A percentile compares a stretch with the other conserved stretches of the same genome.
phyloP scores from a whole-genome alignment of 2,113 vertebrate species.

The Corvus cornix region DNA sequence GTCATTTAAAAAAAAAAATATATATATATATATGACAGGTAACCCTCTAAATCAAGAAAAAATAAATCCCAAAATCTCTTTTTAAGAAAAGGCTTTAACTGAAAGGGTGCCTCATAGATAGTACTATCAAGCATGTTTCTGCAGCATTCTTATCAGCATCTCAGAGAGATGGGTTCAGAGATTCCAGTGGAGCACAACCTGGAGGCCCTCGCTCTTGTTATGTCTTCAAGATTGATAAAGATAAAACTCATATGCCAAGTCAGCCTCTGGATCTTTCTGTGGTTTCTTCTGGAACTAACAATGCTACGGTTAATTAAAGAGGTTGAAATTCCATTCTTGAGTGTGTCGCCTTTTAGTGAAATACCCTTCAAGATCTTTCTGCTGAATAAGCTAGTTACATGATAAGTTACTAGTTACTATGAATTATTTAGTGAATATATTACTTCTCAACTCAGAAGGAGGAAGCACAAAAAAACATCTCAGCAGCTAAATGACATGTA shows the following conservation, averaged over 20 bases:
- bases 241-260: neutral
- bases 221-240: neutral
- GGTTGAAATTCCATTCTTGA: conserved; percentile 38
- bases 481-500: neutral
- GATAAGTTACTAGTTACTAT: conserved; percentile 22
- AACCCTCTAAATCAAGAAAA: neutral
- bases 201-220: neutral
- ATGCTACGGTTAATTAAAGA: conserved; percentile 41
- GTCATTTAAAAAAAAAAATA: neutral
- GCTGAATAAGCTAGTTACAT: conserved; percentile 58
- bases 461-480: neutral
- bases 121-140: neutral
- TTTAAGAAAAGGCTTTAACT: neutral
- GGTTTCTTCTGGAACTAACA: neutral
- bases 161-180: neutral
- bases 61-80: neutral
- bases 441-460: neutral
- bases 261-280: conserved; percentile 28
- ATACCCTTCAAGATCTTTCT: conserved; percentile 55
- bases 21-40: too few relatives aligned
- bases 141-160: neutral
- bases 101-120: neutral
- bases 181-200: neutral
- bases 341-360: conserved; percentile 45
- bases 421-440: conserved; percentile 57